Percentiles rank a stretch among this genome's conserved stretches.
Conservation (phyloP, 2,113 vertebrate species). For the Epinephelus moara region DNA sequence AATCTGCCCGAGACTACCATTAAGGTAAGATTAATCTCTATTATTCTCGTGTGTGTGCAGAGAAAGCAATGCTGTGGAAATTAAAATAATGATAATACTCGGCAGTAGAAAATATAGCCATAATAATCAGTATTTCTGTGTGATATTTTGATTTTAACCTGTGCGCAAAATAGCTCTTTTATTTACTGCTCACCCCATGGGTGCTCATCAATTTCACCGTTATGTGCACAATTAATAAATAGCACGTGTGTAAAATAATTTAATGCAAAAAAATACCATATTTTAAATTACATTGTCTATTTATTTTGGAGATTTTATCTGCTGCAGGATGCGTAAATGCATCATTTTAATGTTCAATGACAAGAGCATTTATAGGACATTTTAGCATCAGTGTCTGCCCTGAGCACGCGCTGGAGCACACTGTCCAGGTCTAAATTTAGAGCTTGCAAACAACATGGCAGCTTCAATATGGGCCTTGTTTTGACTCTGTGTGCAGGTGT, state of each 20-base stretch:
- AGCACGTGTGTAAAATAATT: not conserved
- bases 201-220: not conserved
- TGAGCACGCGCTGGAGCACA: not conserved
- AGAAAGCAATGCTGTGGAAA: not conserved
- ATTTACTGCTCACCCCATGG: not conserved
- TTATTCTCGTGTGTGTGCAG: constrained; percentile 21
- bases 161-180: not conserved
- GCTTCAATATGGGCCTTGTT: constrained; percentile 73
- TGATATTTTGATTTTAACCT: not conserved
- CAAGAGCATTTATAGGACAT: not conserved
- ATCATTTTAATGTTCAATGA: not conserved
- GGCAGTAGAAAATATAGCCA: not conserved
- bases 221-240: not conserved
- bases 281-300: not conserved
- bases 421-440: constrained; percentile 33
- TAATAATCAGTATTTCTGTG: not conserved
- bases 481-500: constrained; percentile 87
- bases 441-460: constrained; percentile 65
- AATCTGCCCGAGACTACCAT: constrained; percentile 98
- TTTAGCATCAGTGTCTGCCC: constrained; percentile 10
- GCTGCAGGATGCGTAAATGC: no score
- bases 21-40: constrained; percentile 87
- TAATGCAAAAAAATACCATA: not conserved
- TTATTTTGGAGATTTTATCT: not conserved
- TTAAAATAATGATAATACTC: not conserved